These are phyloP conservation scores for Ceratina australensis DNA, from an alignment of 1,140 invertebrate genomes.

Conservation along the genomic window DNA sequence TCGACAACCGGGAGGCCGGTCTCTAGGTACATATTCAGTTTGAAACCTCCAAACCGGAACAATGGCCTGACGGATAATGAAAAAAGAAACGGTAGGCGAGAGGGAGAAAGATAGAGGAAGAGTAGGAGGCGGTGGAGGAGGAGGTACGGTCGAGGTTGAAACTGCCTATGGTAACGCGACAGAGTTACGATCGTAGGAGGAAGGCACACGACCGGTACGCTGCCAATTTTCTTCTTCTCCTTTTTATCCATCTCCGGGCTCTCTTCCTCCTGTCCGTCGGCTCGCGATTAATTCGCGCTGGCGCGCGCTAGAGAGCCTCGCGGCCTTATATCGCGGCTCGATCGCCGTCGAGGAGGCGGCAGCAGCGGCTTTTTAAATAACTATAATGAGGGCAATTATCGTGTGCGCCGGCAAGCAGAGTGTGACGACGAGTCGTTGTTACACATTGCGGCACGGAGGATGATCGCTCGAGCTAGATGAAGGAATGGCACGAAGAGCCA, in stretches of 20 bases:
- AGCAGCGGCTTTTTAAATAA: conserved; percentile 76
- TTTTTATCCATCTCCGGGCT: background rate
- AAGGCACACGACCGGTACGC: conserved; percentile 43
- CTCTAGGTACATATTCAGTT: conserved; percentile 9
- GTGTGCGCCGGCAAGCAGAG: conserved; percentile 77
- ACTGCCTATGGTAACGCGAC: conserved; percentile 50
- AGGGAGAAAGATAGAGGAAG: background rate
- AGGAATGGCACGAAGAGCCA: conserved; percentile 24
- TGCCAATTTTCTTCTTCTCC: background rate
- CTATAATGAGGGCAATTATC: conserved; percentile 79
- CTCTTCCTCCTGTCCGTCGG: conserved; percentile 7
- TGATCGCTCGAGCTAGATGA: conserved; percentile 47
- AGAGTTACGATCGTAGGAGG: conserved; percentile 49
- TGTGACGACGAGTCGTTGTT: conserved; percentile 78
- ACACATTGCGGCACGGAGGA: conserved; percentile 70
- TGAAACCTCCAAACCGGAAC: conserved; percentile 42
- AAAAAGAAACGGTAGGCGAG: conserved; percentile 4
- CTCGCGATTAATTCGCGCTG: conserved; percentile 57
- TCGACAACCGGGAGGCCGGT: background rate
- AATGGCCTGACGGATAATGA: conserved; percentile 38
- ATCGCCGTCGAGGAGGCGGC: conserved; percentile 53
- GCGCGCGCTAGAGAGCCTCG: conserved; percentile 25
- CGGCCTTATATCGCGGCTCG: conserved; percentile 55
- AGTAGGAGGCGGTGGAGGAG: background rate
- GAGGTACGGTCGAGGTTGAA: conserved; percentile 21